These are phyloP conservation scores for Caenorhabditis sulstoni DNA, from an alignment of 2,888 invertebrate species.

Conservation along the genomic window DNA sequence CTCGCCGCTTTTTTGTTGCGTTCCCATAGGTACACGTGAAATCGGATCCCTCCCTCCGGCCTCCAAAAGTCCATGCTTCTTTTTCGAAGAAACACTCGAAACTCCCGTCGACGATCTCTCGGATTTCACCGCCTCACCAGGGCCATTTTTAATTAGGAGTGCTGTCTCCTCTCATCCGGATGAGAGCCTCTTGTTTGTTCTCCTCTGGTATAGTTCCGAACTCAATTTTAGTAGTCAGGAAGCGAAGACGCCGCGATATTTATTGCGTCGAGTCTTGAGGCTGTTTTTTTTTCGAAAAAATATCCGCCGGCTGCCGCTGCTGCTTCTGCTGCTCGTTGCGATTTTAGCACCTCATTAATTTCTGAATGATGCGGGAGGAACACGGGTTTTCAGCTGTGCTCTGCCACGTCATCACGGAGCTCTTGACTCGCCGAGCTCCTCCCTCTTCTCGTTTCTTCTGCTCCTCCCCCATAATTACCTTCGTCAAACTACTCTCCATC, in stretches of 20 bases:
- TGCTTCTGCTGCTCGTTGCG: conserved; percentile 4
- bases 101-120: conserved; percentile 51
- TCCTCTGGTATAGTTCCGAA: conserved; percentile 50
- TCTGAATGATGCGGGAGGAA: conserved; percentile 16
- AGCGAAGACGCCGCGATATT: conserved; percentile 54
- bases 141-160: conserved; percentile 59
- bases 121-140: conserved; percentile 41
- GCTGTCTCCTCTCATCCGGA: conserved; percentile 33
- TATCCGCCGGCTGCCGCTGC: conserved; percentile 3
- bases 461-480: conserved; percentile 41
- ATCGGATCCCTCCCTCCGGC: conserved; percentile 33
- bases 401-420: conserved; percentile 28
- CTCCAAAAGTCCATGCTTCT: conserved; percentile 40
- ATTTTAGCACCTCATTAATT: conserved; percentile 47
- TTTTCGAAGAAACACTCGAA: conserved; percentile 37
- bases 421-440: background rate
- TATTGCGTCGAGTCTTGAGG: conserved; percentile 21
- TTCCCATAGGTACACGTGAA: conserved; percentile 38
- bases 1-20: conserved; percentile 3
- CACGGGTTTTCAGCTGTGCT: conserved; percentile 16
- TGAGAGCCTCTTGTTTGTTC: conserved; percentile 33
- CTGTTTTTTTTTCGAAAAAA: conserved; percentile 14
- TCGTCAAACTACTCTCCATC: conserved; percentile 35
- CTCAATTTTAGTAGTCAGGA: conserved; percentile 60
- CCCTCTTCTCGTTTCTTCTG: background rate